Evolutionary conservation across 2,113 vertebrate genomes (phyloP).

Genomic region (Aplodontia rufa): DNA sequence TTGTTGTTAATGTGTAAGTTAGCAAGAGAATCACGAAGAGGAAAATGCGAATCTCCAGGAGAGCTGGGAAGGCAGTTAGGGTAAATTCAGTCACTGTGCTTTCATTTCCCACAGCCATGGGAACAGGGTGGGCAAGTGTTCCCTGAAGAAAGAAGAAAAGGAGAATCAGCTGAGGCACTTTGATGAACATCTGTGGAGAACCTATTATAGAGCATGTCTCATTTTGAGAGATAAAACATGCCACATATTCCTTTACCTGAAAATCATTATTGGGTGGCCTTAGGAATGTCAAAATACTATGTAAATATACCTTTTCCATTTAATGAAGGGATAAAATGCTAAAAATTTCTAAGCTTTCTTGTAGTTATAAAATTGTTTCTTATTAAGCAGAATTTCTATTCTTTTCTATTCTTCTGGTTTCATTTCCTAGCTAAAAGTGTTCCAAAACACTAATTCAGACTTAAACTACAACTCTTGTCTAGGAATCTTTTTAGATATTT

Average conservation of each 20-base stretch:
- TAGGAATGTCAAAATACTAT: neutral
- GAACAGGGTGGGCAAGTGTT: neutral
- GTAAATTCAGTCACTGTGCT: conserved; percentile 49
- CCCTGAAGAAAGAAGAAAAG: neutral
- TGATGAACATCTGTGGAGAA: neutral
- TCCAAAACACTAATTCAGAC: neutral
- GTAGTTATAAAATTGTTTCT: neutral
- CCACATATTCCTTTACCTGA: neutral
- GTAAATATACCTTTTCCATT: neutral
- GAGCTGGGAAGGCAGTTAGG: conserved; percentile 26
- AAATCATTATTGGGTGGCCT: neutral
- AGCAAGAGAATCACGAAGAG: conserved; percentile 51
- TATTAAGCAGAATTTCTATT: neutral
- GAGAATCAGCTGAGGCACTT: neutral
- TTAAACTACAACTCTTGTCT: neutral
- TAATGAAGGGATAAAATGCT: neutral
- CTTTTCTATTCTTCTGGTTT: neutral
- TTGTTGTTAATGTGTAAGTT: conserved; percentile 50
- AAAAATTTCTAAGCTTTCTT: neutral
- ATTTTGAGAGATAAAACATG: neutral
- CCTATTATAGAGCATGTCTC: neutral
- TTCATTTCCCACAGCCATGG: neutral
- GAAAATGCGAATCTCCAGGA: neutral
- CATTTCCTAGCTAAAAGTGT: neutral
- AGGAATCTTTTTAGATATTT: neutral